These are phyloP conservation scores for Talpa occidentalis DNA, from an alignment of 2,113 vertebrate genomes.

Conservation along the genomic window DNA sequence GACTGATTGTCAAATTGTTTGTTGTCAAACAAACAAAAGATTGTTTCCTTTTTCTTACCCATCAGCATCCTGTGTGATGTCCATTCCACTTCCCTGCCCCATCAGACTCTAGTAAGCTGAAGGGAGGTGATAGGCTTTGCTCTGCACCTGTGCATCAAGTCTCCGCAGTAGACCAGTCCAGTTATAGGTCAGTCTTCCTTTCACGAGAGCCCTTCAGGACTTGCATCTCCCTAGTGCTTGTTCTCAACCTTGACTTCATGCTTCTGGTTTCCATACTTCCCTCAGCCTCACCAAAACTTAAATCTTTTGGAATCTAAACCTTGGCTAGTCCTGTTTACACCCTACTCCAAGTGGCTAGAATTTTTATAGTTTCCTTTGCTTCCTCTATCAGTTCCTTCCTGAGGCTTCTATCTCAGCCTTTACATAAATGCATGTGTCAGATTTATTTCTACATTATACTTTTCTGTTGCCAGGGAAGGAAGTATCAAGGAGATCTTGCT, in stretches of 20 bases:
- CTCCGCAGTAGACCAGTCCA: background rate
- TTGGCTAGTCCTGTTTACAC: background rate
- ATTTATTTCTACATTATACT: accelerated
- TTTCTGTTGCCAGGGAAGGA: background rate
- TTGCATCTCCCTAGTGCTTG: background rate
- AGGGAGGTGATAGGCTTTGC: background rate
- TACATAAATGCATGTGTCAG: accelerated
- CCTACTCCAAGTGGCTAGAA: background rate
- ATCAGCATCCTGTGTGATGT: background rate
- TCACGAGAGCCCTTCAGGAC: background rate
- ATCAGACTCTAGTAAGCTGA: background rate
- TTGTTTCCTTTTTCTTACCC: accelerated
- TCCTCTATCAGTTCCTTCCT: background rate
- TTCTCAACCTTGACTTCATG: background rate
- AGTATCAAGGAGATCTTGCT: background rate
- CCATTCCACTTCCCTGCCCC: background rate
- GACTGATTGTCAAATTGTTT: no score
- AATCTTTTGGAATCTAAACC: background rate
- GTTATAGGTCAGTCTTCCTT: background rate
- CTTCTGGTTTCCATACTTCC: background rate
- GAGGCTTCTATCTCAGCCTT: background rate
- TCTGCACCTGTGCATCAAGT: background rate
- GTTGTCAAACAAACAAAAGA: no score
- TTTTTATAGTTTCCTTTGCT: no score
- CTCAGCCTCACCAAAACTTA: background rate